phyloP scores from a whole-genome alignment of 1,140 invertebrate genomes.

The Temnothorax curvispinosus region DNA sequence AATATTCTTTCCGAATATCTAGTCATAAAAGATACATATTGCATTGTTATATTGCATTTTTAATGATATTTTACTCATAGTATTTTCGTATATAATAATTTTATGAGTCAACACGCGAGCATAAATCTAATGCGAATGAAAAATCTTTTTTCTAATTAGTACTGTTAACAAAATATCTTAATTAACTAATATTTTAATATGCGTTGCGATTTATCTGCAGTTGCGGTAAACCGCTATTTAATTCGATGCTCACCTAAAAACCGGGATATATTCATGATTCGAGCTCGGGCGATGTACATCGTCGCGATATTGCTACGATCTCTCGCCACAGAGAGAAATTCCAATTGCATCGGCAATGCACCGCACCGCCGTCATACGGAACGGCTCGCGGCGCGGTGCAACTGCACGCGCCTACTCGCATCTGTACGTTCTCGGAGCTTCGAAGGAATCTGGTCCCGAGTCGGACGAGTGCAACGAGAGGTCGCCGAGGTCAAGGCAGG shows the following conservation, averaged over 20 bases:
- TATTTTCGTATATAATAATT: neutral
- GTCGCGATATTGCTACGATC: neutral
- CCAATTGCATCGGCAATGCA: constrained; percentile 18
- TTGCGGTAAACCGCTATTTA: neutral
- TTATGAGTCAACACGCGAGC: neutral
- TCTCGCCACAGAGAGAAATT: constrained; percentile 14
- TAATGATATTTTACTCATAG: neutral
- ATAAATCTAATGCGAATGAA: neutral
- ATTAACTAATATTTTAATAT: neutral
- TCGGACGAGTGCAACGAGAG: constrained; percentile 69
- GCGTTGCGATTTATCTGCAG: neutral
- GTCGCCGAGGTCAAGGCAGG: constrained; percentile 77
- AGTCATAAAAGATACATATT: neutral
- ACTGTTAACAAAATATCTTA: neutral
- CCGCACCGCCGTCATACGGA: neutral
- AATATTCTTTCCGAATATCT: neutral
- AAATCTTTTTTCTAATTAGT: neutral
- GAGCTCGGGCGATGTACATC: neutral
- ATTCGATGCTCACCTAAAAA: neutral
- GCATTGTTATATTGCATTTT: neutral
- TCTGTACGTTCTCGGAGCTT: constrained; percentile 42
- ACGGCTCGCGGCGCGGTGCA: constrained; percentile 18
- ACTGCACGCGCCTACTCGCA: constrained; percentile 38
- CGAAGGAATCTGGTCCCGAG: constrained; percentile 74
- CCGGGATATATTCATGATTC: neutral